Evolutionary conservation across 2,797 vertebrate genomes (phyloP).

Genomic region (Microhierax caerulescens): DNA sequence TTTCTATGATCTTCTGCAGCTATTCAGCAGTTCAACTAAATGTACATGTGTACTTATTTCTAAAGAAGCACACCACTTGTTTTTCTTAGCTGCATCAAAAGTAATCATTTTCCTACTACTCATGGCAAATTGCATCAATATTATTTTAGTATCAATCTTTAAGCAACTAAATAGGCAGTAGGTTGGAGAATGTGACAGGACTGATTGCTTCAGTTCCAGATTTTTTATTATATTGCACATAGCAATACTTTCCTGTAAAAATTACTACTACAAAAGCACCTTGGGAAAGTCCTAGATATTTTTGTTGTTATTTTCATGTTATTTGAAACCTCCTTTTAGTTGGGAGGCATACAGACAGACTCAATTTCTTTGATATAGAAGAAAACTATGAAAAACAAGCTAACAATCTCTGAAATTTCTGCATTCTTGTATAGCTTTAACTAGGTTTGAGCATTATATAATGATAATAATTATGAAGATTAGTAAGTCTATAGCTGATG

Average conservation of each 20-base stretch:
- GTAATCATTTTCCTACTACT: neutral
- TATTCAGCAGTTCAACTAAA: neutral
- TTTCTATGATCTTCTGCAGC: neutral
- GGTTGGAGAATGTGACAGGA: neutral
- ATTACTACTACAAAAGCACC: neutral
- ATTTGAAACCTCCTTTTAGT: neutral
- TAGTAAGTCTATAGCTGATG: neutral
- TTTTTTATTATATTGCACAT: neutral
- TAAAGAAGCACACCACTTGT: neutral
- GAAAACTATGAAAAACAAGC: neutral
- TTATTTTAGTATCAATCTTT: conserved; percentile 15
- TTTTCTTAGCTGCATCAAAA: neutral
- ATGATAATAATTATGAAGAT: neutral
- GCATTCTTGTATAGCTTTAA: neutral
- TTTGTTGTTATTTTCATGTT: neutral
- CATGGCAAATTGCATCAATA: neutral
- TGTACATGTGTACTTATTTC: neutral
- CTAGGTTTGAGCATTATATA: neutral
- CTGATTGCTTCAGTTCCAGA: neutral
- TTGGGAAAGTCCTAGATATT: neutral
- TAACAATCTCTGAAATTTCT: neutral
- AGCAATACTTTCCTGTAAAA: neutral
- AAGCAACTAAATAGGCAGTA: conserved; percentile 19
- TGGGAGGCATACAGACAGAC: neutral
- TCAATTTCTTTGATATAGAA: neutral